Evolutionary conservation across 1,140 invertebrate genomes (phyloP), one percentile per base, ranked within the genome.

Genomic region (Dolichoris vasculosae): DNA sequence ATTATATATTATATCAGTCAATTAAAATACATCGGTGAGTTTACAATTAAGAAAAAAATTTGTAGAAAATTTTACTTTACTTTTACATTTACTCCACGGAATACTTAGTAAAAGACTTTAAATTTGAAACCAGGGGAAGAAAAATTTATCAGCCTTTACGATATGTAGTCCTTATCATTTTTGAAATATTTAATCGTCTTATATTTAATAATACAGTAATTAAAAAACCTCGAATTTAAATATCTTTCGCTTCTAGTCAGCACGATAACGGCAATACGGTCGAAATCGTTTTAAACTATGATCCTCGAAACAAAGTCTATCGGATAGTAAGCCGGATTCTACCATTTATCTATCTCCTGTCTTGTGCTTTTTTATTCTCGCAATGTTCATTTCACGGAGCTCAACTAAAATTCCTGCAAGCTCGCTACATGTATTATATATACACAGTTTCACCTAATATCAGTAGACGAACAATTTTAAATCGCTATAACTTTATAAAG

Each of bases 401-500:
- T 71, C 67, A 71, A 71, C 67, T 40, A 71, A 71, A 71, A 71
- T 71, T 71, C 67, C 67, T 40, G 20, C 38, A 71, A 71, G 63
- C 67, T 23, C 23, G 1, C 23, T 67, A 35, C 7, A n/a, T 64
- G 20, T 64, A n/a, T 64, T 32, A 8, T 32, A 67, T n/a, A 32
- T 15, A 32, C 2, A 67, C n/a, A 8, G 3, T 4, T n/a, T 4
- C 63, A 32, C 17, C 17, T 71, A 20, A 71, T 71, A 40, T 40
- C 67, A 71, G 67, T 71, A 23, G 67, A 8, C 2, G 9, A 40
- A 23, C 17, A 71, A 30, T 71, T 40, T 71, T 71, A 71, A 71
- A 71, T 71, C 15, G 35, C 23, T 40, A 1, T 71, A 40, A 40
- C 35, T 71, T 71, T 71, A 23, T 71, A 9, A 71, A 71, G 1